Evolutionary conservation across 2,888 invertebrate genomes (phyloP).

Genomic region (Pachycephus smyrnensis): DNA sequence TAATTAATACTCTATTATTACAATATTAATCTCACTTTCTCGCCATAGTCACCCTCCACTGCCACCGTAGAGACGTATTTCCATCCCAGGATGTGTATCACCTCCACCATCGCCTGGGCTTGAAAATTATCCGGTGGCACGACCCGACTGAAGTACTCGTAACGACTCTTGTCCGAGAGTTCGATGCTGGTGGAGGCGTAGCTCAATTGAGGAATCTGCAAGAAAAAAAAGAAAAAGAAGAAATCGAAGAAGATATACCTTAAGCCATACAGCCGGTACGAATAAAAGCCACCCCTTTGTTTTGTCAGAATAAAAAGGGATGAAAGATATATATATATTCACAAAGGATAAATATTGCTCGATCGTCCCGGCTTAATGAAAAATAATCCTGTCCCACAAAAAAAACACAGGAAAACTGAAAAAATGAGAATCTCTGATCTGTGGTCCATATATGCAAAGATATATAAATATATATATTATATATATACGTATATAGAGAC

Average conservation of each 20-base stretch:
- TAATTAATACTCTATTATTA: too few relatives aligned
- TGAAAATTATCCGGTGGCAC: slow-evolving; percentile 81
- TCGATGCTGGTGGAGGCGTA: slow-evolving; percentile 80
- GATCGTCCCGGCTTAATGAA: background rate
- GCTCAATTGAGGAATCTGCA: slow-evolving; percentile 77
- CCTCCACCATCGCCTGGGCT: slow-evolving; percentile 76
- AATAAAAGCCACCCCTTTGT: too few relatives aligned
- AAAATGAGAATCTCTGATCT: background rate
- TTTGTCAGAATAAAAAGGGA: too few relatives aligned
- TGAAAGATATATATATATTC: too few relatives aligned
- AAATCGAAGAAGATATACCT: background rate
- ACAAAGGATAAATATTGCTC: too few relatives aligned
- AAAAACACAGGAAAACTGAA: background rate
- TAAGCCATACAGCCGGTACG: background rate
- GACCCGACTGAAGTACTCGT: slow-evolving; percentile 78
- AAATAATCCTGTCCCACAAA: background rate
- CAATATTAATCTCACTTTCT: slow-evolving; percentile 69
- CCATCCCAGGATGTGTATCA: slow-evolving; percentile 77
- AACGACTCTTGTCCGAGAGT: slow-evolving; percentile 77
- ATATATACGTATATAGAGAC: background rate
- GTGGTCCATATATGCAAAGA: background rate
- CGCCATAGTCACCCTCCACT: slow-evolving; percentile 83
- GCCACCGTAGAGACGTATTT: slow-evolving; percentile 82
- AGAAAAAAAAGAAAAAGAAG: slow-evolving; percentile 24
- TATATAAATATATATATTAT: background rate